These are phyloP conservation scores for Parazoanthus swiftii DNA, from an alignment of 92 coral and sea anemone genomes.

Conservation along the genomic window DNA sequence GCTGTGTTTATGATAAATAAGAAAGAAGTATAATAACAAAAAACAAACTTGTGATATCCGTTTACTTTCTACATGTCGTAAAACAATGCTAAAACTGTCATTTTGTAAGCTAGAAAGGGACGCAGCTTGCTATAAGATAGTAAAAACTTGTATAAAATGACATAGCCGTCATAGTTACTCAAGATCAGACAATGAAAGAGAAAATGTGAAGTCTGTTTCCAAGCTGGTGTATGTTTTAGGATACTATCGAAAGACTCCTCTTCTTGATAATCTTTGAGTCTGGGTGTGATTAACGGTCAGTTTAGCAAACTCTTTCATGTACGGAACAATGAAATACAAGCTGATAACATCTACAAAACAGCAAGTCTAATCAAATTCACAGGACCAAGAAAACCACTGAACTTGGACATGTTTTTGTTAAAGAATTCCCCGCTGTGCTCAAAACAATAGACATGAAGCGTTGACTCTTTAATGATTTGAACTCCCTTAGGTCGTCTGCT, in stretches of 20 bases:
- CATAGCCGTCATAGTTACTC: background rate
- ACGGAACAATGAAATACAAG: background rate
- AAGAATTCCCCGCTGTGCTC: conserved; percentile 23
- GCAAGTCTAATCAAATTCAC: background rate
- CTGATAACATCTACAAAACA: conserved; percentile 5
- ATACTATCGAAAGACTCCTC: too few species aligned
- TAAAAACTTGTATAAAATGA: background rate
- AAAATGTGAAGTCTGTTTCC: background rate
- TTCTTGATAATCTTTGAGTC: background rate
- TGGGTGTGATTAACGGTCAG: background rate
- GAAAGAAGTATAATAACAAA: background rate
- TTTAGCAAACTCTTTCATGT: background rate
- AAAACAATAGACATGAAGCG: conserved; percentile 16
- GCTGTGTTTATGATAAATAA: background rate
- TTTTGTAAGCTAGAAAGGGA: too few species aligned
- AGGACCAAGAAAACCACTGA: conserved; percentile 1
- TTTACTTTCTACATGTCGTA: too few species aligned
- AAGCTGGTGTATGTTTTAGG: background rate
- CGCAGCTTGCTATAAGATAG: too few species aligned
- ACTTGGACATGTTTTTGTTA: conserved; percentile 23
- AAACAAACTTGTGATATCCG: background rate
- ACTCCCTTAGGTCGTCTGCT: conserved; percentile 11
- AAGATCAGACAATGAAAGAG: conserved; percentile 1
- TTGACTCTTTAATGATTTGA: conserved; percentile 23
- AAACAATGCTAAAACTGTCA: too few species aligned